Evolutionary conservation across 1,140 invertebrate species (phyloP).

Genomic region (Triops longicaudatus): DNA sequence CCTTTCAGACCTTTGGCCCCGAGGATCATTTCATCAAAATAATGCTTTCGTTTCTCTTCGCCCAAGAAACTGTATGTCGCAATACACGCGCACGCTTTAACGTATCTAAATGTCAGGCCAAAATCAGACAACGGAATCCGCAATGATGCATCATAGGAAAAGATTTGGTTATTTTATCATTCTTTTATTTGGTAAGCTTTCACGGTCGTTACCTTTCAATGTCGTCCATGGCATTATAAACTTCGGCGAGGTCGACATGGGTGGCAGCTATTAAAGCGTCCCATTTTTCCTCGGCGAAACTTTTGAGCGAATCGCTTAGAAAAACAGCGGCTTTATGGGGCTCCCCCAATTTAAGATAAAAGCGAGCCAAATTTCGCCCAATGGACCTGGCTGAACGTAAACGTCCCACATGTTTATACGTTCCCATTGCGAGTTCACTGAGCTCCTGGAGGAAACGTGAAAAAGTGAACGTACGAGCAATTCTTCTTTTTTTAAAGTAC

Average conservation of each 20-base stretch:
- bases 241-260: slow-evolving; percentile 70
- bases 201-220: slow-evolving; percentile 40
- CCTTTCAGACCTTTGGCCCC: slow-evolving; percentile 37
- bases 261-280: slow-evolving; percentile 66
- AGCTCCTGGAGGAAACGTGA: slow-evolving; percentile 49
- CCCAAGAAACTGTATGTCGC: slow-evolving; percentile 54
- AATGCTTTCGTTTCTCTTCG: slow-evolving; percentile 36
- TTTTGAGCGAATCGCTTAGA: slow-evolving; percentile 72
- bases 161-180: not conserved
- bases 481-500: not conserved
- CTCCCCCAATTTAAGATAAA: slow-evolving; percentile 79
- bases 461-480: not conserved
- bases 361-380: slow-evolving; percentile 77
- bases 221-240: slow-evolving; percentile 70
- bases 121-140: not conserved
- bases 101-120: slow-evolving; percentile 33
- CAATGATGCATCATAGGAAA: slow-evolving; percentile 22
- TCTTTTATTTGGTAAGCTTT: not conserved
- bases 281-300: slow-evolving; percentile 82
- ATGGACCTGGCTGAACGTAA: slow-evolving; percentile 74
- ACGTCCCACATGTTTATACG: slow-evolving; percentile 89
- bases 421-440: slow-evolving; percentile 89
- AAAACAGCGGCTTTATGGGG: slow-evolving; percentile 80
- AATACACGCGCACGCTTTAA: slow-evolving; percentile 57
- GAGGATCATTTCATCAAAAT: slow-evolving; percentile 41